Percentiles rank a stretch among this genome's conserved stretches.
Conservation (phyloP, 37 sponge, comb jelly and placozoan genomes). For the Halisarca cf. caerulea region DNA sequence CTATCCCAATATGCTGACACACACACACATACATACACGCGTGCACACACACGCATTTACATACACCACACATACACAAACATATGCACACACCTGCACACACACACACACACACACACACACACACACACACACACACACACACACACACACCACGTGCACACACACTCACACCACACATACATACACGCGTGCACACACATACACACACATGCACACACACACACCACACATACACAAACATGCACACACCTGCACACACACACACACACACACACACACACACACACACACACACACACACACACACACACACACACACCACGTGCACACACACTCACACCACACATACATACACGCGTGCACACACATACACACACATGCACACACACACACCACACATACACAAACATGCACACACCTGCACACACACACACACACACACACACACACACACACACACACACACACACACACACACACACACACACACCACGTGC, state of each 20-base stretch:
- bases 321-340: no score
- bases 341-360: no score
- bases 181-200: background rate
- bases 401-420: background rate
- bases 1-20: background rate
- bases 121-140: background rate
- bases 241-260: no score
- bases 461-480: constrained; percentile 4
- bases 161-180: constrained; percentile 24
- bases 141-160: background rate
- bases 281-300: no score
- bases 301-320: no score
- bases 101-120: constrained; percentile 25
- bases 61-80: background rate
- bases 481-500: background rate
- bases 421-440: background rate
- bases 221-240: no score
- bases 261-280: no score
- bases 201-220: background rate
- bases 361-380: no score
- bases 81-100: constrained; percentile 10
- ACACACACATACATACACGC: constrained; percentile 6
- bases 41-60: constrained; percentile 25
- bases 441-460: constrained; percentile 9
- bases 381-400: no score